Evolutionary conservation across 2,888 invertebrate species (phyloP), one percentile per base, ranked within the genome.

Genomic region (Drosophila nigricruria): DNA sequence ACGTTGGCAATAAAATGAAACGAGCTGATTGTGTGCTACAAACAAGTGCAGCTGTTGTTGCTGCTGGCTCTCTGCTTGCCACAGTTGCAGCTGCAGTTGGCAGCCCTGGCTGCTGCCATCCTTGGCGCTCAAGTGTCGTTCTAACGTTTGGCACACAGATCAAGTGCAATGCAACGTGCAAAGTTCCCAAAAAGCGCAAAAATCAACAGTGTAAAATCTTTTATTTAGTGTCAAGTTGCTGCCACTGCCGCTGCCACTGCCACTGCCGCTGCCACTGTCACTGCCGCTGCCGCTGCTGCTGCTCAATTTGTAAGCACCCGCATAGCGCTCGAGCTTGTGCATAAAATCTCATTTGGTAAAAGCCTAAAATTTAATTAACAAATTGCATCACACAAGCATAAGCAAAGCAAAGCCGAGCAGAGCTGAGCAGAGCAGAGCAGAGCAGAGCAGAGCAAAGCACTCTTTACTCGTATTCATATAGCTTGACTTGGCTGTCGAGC

Each of bases 161-260:
- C 86, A 89, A 87, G 86, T 87, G 86, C 89, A 89, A 81, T 89
- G 88, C 88, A 79, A 89, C 86, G 89, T 89, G 90, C 80, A 82
- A 88, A 81, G 88, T 75, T 88, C 74, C 69, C 57, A 82, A 86
- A 86, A 87, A 87, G 86, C 90, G 90, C 86, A 87, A 87, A 87
- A 87, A 87, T 87, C 86, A 89, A 87, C 86, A 89, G 77, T 81
- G 84, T 82, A 85, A 87, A 89, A 87, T 89, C 90, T 85, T 89
- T 86, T 88, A 88, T 89, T 85, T 89, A 85, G 84, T 85, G 88
- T 87, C 82, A 83, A 87, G 84, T 84, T 63, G 54, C 54, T 59
- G 45, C 40, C 30, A 14, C 53, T 56, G 60, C 38, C 38, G 40
- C 23, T 60, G 43, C 27, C 25, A 42, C 59, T 63, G 54, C 58